A percentile compares a stretch with the other conserved stretches of the same genome.
These are phyloP conservation scores for Metaphire vulgaris DNA, from an alignment of 1,140 invertebrate species.

Conservation along the genomic window DNA sequence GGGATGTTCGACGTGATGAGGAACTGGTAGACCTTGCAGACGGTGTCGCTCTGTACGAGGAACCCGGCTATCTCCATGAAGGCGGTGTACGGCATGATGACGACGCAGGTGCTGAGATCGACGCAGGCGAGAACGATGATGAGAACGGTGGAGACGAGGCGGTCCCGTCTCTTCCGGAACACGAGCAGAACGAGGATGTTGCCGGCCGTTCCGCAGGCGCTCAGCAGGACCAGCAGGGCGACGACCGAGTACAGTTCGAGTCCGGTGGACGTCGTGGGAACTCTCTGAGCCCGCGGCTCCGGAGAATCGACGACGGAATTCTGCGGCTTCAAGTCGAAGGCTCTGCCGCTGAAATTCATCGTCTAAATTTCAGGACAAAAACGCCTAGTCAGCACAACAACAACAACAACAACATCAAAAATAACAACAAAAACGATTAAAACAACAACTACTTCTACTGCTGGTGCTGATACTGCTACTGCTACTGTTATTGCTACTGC, in stretches of 20 bases:
- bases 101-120: constrained; percentile 15
- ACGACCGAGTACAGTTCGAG: neutral
- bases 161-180: neutral
- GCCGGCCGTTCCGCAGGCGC: neutral
- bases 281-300: no score
- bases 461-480: no score
- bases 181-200: neutral
- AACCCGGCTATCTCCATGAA: constrained; percentile 8
- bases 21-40: constrained; percentile 27
- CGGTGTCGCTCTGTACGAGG: neutral
- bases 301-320: no score
- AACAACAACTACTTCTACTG: no score
- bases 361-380: no score
- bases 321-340: no score
- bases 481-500: neutral
- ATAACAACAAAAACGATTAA: no score
- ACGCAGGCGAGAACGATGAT: constrained; percentile 20
- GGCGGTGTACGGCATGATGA: constrained; percentile 19
- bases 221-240: neutral
- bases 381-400: no score
- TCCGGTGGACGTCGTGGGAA: neutral
- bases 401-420: no score
- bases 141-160: constrained; percentile 18
- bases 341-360: no score
- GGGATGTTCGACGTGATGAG: constrained; percentile 23